Conservation (phyloP, 2,113 vertebrate genomes). For the Bothrops jararaca region DNA sequence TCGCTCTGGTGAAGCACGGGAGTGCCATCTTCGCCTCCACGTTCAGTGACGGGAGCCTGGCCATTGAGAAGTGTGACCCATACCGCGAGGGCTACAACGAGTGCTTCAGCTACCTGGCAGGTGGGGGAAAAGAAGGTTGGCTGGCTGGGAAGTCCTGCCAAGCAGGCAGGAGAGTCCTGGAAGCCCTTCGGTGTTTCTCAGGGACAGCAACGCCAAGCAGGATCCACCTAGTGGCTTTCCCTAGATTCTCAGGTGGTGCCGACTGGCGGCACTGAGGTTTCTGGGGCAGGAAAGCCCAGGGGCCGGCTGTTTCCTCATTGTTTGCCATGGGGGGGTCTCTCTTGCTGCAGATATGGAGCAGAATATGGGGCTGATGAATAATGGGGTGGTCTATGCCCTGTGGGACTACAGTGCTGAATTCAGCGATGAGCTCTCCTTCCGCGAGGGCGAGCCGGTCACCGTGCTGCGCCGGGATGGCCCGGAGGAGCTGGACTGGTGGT, state of each 20-base stretch:
- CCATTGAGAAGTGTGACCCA: constrained; percentile 88
- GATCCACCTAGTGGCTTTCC: not conserved
- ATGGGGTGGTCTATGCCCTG: constrained; percentile 82
- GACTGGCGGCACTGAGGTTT: not conserved
- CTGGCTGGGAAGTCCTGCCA: too few relatives aligned
- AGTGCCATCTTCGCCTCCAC: constrained; percentile 85
- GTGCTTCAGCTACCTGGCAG: constrained; percentile 81
- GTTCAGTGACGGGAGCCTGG: constrained; percentile 79
- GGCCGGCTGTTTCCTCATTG: not conserved
- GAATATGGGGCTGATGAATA: constrained; percentile 82
- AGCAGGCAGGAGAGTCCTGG: not conserved
- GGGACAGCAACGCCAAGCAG: not conserved
- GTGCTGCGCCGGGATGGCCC: constrained; percentile 77
- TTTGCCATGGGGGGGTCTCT: not conserved
- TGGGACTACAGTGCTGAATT: constrained; percentile 86
- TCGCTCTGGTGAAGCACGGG: constrained; percentile 81
- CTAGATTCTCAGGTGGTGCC: not conserved
- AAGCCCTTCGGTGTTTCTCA: not conserved
- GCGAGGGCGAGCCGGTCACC: constrained; percentile 84
- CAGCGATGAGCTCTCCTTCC: constrained; percentile 83
- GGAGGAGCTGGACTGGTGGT: constrained; percentile 84
- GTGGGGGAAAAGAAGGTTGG: constrained; percentile 49
- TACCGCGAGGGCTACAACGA: constrained; percentile 78
- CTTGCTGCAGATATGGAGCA: constrained; percentile 77
- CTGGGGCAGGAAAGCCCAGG: not conserved